Percentiles rank a stretch among this genome's conserved stretches.
These are phyloP conservation scores for Invenusta paracnida DNA, from an alignment of 2,888 invertebrate genomes.

Conservation along the genomic window DNA sequence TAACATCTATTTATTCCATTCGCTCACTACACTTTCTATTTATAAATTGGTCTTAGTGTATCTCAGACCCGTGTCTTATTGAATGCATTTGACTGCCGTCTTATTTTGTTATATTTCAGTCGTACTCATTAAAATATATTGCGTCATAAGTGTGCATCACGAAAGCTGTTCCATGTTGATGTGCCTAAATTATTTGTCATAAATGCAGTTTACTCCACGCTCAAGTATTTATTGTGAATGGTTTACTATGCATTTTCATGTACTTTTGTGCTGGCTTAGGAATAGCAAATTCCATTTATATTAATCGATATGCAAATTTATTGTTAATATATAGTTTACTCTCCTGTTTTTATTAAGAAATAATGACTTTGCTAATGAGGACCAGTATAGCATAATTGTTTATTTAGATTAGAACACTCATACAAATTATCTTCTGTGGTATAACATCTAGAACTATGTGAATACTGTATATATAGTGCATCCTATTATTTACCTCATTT, in stretches of 20 bases:
- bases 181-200: slow-evolving; percentile 22
- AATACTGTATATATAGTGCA: neutral
- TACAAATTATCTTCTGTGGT: neutral
- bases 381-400: slow-evolving; percentile 23
- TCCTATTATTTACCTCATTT: neutral
- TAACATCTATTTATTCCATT: neutral
- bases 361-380: neutral
- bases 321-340: neutral
- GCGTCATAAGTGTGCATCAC: slow-evolving; percentile 14
- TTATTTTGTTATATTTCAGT: slow-evolving; percentile 13
- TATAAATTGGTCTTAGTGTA: neutral
- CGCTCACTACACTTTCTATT: neutral
- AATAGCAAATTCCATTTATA: neutral
- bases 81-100: slow-evolving; percentile 11
- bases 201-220: neutral
- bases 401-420: neutral
- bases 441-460: neutral
- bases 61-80: slow-evolving; percentile 12
- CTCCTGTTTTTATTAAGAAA: neutral
- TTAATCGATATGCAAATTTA: slow-evolving; percentile 11
- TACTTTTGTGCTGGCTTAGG: neutral
- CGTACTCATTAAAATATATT: neutral
- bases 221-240: slow-evolving; percentile 5
- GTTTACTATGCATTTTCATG: slow-evolving; percentile 7
- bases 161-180: neutral